Base-by-base conservation (phyloP, 2,888 invertebrate genomes). In the Ectemnius continuus region DNA sequence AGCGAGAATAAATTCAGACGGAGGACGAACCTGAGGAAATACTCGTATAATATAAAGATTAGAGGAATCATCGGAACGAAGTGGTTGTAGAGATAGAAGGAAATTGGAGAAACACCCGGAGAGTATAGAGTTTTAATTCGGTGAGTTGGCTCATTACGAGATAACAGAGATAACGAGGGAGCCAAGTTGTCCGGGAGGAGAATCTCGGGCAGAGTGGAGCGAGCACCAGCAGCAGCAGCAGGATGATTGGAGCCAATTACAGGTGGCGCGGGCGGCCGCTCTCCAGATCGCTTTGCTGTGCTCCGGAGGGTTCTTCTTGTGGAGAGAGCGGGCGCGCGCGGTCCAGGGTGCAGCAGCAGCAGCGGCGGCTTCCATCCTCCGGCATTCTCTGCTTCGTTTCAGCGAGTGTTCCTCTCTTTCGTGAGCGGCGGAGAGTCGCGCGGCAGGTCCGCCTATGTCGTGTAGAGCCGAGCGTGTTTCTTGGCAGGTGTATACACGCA, bases 171-270 rank as follows among this genome's bases (percentile, higher is more conserved):
- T 36, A 36, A 36, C 36, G 36, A 36, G 36, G 36, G 36, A 36
- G 5, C 36, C 36, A 36, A 36, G 36, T 36, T 36, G 36, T 36
- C 36, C 2, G 23, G 3, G 36, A 28, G 28, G 28, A 6, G 36
- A 8, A 36, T 36, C 36, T 36, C 36, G 6, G 36, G 36, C 36
- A 8, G 36, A 36, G 36, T 36, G 5, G 16, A 14, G 52, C 85
- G 88, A 88, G 87, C n/a, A n/a, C n/a, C n/a, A n/a, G n/a, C n/a
- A n/a, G n/a, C n/a, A n/a, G n/a, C 88, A 86, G 85, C 86, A 82
- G 83, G 85, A 86, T 88, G 88, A 89, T 89, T 89, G 88, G 86
- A 86, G 85, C 86, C 86, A 89, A 89, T 89, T 89, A 89, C 88
- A 88, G 88, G 86, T 87, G 88, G 87, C 83, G 89, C 87, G 88